Percentiles rank a stretch among this genome's conserved stretches.
phyloP scores from a whole-genome alignment of 2,888 invertebrate species.

The Clostera curtula region DNA sequence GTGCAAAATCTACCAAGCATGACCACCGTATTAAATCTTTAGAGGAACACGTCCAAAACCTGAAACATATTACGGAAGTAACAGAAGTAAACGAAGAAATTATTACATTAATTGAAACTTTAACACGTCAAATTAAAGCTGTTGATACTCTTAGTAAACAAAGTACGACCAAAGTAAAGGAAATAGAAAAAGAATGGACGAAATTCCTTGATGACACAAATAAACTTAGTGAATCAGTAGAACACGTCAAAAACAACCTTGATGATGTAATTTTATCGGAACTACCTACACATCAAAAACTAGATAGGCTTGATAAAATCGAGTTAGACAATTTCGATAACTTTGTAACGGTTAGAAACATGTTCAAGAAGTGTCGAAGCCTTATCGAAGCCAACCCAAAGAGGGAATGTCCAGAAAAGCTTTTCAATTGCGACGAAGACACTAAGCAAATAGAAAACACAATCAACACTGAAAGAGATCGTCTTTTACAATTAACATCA shows the following conservation, averaged over 20 bases:
- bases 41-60: constrained; percentile 74
- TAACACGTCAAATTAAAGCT: constrained; percentile 79
- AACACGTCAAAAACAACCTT: constrained; percentile 65
- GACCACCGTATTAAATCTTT: constrained; percentile 46
- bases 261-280: constrained; percentile 77
- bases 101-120: constrained; percentile 74
- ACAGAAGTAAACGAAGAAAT: constrained; percentile 80
- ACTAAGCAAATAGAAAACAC: constrained; percentile 81
- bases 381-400: constrained; percentile 81
- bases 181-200: constrained; percentile 81
- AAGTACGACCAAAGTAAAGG: constrained; percentile 56
- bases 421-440: constrained; percentile 79
- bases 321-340: constrained; percentile 80
- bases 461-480: constrained; percentile 82
- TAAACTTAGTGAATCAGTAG: constrained; percentile 69
- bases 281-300: constrained; percentile 78
- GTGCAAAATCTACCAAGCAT: constrained; percentile 36
- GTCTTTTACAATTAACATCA: constrained; percentile 82
- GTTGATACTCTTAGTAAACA: constrained; percentile 78
- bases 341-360: constrained; percentile 74
- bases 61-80: constrained; percentile 80
- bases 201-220: constrained; percentile 79
- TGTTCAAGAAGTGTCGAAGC: constrained; percentile 77
- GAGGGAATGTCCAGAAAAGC: constrained; percentile 79
- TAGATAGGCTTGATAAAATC: constrained; percentile 80